Evolutionary conservation across 2,113 vertebrate genomes (phyloP).

Genomic region (Alethe diademata): DNA sequence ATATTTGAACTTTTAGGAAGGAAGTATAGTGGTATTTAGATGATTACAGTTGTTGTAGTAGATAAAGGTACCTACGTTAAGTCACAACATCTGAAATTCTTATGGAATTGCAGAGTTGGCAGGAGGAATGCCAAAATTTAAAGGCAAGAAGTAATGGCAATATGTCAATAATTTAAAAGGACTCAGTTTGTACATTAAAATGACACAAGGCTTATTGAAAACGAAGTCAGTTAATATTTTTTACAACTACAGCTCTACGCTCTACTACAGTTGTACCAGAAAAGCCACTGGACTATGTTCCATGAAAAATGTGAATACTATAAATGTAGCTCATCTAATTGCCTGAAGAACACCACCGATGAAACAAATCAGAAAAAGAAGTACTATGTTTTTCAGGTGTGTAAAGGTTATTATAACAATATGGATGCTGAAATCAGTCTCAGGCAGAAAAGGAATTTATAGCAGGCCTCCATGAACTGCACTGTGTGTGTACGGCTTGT

Average conservation of each 20-base stretch:
- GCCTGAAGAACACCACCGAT: neutral
- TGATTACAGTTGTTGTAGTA: neutral
- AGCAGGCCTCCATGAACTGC: neutral
- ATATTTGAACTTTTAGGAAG: neutral
- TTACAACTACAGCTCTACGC: neutral
- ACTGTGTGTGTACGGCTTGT: rapidly evolving
- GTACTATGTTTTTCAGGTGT: neutral
- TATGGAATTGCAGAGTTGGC: neutral
- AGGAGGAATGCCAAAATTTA: neutral
- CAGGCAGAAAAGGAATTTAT: neutral
- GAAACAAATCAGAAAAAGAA: neutral
- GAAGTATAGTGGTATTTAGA: neutral
- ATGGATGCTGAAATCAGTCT: neutral
- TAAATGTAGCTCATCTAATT: neutral
- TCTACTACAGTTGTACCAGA: neutral
- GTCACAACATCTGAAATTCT: neutral
- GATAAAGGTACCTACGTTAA: neutral
- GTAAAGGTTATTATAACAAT: neutral
- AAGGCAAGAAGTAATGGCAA: neutral
- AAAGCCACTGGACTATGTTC: rapidly evolving
- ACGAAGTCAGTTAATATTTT: neutral
- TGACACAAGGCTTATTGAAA: neutral
- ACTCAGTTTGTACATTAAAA: neutral
- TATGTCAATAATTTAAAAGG: neutral
- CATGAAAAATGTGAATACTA: neutral